phyloP scores from a whole-genome alignment of 1,140 invertebrate genomes.

The Drosophila neocordata region DNA sequence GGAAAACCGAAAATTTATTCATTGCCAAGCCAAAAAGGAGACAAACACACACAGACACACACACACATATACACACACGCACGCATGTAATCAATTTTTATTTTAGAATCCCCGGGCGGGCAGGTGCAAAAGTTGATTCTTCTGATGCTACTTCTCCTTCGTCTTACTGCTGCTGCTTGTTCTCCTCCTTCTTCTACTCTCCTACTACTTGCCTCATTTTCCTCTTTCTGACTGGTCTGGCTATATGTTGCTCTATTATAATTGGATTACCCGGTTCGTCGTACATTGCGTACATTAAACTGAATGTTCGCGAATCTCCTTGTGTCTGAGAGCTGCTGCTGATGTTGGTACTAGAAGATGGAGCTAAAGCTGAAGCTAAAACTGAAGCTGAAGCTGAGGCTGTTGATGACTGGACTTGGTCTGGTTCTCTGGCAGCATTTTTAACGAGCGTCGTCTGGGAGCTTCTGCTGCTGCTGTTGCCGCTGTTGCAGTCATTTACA shows the following conservation, averaged over 20 bases:
- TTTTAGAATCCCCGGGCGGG: conserved; percentile 65
- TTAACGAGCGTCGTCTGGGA: conserved; percentile 48
- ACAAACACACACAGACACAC: conserved; percentile 17
- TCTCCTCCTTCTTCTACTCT: background rate
- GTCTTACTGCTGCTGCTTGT: background rate
- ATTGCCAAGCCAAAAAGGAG: conserved; percentile 25
- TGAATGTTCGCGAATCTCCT: conserved; percentile 53
- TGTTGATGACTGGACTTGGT: conserved; percentile 26
- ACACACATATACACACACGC: conserved; percentile 34
- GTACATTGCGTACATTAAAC: conserved; percentile 46
- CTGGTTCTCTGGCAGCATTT: conserved; percentile 50
- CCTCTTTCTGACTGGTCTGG: conserved; percentile 15
- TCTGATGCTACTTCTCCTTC: conserved; percentile 5
- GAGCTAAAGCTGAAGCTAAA: conserved; percentile 8
- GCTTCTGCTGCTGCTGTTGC: conserved; percentile 27
- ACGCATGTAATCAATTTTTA: conserved; percentile 79
- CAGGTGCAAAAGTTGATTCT: conserved; percentile 59
- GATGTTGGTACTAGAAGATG: conserved; percentile 22
- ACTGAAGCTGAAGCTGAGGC: background rate
- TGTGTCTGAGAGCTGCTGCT: conserved; percentile 35
- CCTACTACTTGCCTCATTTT: background rate
- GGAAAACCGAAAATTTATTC: conserved; percentile 47
- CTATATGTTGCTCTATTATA: conserved; percentile 55
- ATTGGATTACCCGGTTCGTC: conserved; percentile 82
- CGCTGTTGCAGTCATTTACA: conserved; percentile 46